Evolutionary conservation across 2,113 vertebrate genomes (phyloP).

Genomic region (Motacilla alba): DNA sequence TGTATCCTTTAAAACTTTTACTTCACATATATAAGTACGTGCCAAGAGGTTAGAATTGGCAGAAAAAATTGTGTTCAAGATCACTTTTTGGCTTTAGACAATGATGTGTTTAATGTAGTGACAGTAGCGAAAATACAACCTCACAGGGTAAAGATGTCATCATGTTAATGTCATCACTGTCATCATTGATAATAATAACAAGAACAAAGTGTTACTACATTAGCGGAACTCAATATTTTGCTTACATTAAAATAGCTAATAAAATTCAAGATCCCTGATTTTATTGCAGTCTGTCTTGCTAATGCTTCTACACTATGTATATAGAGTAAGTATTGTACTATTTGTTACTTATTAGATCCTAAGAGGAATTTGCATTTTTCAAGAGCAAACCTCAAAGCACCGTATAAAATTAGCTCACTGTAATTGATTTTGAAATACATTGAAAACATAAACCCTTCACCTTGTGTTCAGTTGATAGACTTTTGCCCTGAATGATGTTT

Average conservation of each 20-base stretch:
- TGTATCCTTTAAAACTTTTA: neutral
- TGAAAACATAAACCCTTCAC: neutral
- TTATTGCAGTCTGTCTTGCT: neutral
- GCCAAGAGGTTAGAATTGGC: neutral
- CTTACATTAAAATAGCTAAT: neutral
- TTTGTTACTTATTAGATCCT: neutral
- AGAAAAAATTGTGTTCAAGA: neutral
- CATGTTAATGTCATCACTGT: neutral
- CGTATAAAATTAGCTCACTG: conserved; percentile 16
- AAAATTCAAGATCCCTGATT: neutral
- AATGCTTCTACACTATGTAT: neutral
- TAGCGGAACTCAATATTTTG: neutral
- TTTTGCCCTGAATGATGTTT: neutral
- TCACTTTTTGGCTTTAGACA: neutral
- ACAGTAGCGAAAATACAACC: neutral
- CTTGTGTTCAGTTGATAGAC: neutral
- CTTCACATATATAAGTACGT: neutral
- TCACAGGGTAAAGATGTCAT: neutral
- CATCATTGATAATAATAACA: neutral
- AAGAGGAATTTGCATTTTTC: neutral
- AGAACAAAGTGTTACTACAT: neutral
- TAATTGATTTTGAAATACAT: conserved; percentile 29
- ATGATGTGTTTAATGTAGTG: neutral
- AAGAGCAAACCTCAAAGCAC: neutral
- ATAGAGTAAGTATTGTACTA: neutral